Conservation (phyloP, 2,888 invertebrate species). For the Galeopsomyia nigrocyanea region DNA sequence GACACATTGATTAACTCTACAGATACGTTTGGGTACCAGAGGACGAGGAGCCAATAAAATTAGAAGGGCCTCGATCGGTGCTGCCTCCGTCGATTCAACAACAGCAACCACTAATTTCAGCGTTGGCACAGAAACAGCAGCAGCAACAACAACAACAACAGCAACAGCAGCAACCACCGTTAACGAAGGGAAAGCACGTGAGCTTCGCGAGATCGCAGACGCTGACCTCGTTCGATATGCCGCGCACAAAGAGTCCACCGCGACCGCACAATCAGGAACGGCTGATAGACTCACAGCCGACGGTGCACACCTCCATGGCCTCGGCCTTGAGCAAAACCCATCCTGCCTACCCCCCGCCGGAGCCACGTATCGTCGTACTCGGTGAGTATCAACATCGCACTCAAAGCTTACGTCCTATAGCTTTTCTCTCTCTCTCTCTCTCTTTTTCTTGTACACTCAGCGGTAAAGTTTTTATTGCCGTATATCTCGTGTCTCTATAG, state of each 20-base stretch:
- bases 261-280: slow-evolving; percentile 70
- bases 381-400: slow-evolving; percentile 59
- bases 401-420: background rate
- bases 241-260: slow-evolving; percentile 68
- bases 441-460: background rate
- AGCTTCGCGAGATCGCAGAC: slow-evolving; percentile 92
- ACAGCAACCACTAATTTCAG: slow-evolving; percentile 55
- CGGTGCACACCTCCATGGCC: slow-evolving; percentile 59
- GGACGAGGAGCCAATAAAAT: slow-evolving; percentile 80
- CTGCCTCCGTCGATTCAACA: slow-evolving; percentile 56
- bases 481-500: too few species aligned
- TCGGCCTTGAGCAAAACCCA: slow-evolving; percentile 53
- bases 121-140: slow-evolving; percentile 51
- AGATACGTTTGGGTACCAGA: slow-evolving; percentile 83
- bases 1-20: background rate
- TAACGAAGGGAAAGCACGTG: slow-evolving; percentile 88
- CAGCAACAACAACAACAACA: slow-evolving; percentile 48
- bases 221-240: slow-evolving; percentile 82
- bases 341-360: slow-evolving; percentile 57
- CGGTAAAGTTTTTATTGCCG: too few species aligned
- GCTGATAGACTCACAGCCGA: slow-evolving; percentile 67
- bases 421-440: background rate
- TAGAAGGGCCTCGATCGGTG: slow-evolving; percentile 78
- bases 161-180: slow-evolving; percentile 67
- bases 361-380: slow-evolving; percentile 67